Evolutionary conservation across 1,140 invertebrate species (phyloP), one percentile per base, ranked within the genome.

Genomic region (Drosophila nebulosa): DNA sequence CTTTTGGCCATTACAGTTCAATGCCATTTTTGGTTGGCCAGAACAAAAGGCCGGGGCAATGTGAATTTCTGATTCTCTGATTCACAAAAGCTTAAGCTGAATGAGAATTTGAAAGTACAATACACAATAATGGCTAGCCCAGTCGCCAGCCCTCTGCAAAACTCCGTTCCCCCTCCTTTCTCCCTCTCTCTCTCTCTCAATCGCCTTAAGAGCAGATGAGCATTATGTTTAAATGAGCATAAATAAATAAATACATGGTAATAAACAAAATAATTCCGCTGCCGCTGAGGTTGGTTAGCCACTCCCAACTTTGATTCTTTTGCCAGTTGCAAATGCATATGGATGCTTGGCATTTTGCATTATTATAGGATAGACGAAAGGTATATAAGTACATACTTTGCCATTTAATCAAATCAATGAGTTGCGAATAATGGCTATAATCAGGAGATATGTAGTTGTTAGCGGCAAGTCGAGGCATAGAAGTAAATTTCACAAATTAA

Each of bases 1-100:
- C 58, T 68, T 69, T 60, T 62, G 79, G 64, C 62, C 78, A 81
- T 83, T 76, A 85, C 80, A 80, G 80, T 85, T 84, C 80, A 84
- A 84, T 84, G 80, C 80, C 80, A 85, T 64, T 46, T 46, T 46
- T 21, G 66, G 64, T 57, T 50, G 36, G 35, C 9, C n/a, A 75
- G 63, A 75, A 72, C 57, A 69, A 60, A 69, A 57, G 50, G 56
- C 50, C 51, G 53, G 50, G 56, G 42, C 51, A 64, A 83, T 83
- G 84, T 76, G 84, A 64, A 72, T 79, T 76, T 67, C 73, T 26
- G 42, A 52, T 66, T 79, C 77, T 73, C 70, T 35, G 70, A 79
- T 74, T 56, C 78, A 81, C 74, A 83, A 83, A 83, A 75, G 79
- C 66, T 73, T 55, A 75, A 67, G 26, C 72, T 78, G 73, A 81